These are phyloP conservation scores for Melieria crassipennis DNA, from an alignment of 2,888 invertebrate species.

Conservation along the genomic window DNA sequence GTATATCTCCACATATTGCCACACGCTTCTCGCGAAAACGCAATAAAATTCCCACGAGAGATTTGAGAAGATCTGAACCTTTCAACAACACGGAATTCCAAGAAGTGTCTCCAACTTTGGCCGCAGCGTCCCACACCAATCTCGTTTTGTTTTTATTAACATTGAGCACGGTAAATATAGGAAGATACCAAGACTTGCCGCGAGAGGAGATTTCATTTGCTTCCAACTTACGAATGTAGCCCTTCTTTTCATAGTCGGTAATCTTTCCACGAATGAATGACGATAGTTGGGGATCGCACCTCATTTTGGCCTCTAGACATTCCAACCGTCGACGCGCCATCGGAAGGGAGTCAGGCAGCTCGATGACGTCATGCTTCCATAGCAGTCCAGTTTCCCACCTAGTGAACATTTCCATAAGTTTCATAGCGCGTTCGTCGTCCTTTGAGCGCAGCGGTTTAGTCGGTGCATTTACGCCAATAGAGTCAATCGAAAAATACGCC, in stretches of 20 bases:
- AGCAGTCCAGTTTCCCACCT: constrained; percentile 34
- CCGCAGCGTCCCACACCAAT: constrained; percentile 56
- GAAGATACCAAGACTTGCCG: constrained; percentile 47
- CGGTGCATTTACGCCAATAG: constrained; percentile 20
- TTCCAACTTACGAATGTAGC: constrained; percentile 23
- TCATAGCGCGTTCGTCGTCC: constrained; percentile 22
- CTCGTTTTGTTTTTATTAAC: constrained; percentile 49
- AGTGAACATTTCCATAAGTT: constrained; percentile 31
- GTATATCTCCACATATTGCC: constrained; percentile 54
- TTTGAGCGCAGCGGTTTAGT: background rate
- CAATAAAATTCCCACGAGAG: constrained; percentile 56
- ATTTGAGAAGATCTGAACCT: constrained; percentile 54
- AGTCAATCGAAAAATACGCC: constrained; percentile 33
- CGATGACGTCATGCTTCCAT: constrained; percentile 29
- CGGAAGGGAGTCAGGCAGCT: too few species aligned
- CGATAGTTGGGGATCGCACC: constrained; percentile 20
- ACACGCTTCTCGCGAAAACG: constrained; percentile 55
- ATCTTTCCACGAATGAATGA: constrained; percentile 27
- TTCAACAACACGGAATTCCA: constrained; percentile 52
- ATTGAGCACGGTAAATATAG: constrained; percentile 49
- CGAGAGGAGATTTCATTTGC: constrained; percentile 13
- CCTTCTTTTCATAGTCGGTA: constrained; percentile 28
- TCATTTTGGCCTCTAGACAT: constrained; percentile 36
- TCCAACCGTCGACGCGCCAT: constrained; percentile 32
- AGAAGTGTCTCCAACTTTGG: constrained; percentile 44